Evolutionary conservation across 2,797 vertebrate species (phyloP).

Genomic region (Diplodus sargus): DNA sequence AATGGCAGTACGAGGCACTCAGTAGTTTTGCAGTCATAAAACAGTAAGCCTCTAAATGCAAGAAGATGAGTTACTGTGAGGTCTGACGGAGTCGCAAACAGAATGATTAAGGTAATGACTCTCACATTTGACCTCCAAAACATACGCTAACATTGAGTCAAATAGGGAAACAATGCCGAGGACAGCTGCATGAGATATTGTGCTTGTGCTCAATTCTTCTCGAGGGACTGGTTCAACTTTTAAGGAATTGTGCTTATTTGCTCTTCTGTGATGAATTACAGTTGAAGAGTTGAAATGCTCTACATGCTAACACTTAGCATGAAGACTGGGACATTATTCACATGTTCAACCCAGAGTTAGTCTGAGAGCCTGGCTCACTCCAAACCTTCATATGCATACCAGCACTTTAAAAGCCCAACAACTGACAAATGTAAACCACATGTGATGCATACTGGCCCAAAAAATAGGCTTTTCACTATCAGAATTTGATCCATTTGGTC

Average conservation of each 20-base stretch:
- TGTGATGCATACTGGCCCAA: too few relatives aligned
- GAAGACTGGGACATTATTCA: not conserved
- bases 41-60: slow-evolving; percentile 9
- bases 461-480: too few relatives aligned
- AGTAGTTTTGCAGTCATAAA: slow-evolving; percentile 23
- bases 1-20: slow-evolving; percentile 12
- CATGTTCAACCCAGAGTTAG: not conserved
- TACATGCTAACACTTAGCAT: too few relatives aligned
- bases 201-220: not conserved
- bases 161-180: not conserved
- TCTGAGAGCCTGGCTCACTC: not conserved
- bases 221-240: not conserved
- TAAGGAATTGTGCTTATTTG: too few relatives aligned
- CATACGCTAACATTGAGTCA: not conserved
- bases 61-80: slow-evolving; percentile 12
- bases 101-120: slow-evolving; percentile 33
- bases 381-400: too few relatives aligned
- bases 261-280: not conserved
- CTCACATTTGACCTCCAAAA: slow-evolving; percentile 13
- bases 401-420: too few relatives aligned
- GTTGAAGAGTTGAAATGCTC: too few relatives aligned
- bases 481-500: too few relatives aligned
- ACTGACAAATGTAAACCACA: too few relatives aligned
- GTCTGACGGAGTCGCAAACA: slow-evolving; percentile 29
- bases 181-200: not conserved